Conservation (phyloP, 1,140 invertebrate genomes). For the Cherax destructor region DNA sequence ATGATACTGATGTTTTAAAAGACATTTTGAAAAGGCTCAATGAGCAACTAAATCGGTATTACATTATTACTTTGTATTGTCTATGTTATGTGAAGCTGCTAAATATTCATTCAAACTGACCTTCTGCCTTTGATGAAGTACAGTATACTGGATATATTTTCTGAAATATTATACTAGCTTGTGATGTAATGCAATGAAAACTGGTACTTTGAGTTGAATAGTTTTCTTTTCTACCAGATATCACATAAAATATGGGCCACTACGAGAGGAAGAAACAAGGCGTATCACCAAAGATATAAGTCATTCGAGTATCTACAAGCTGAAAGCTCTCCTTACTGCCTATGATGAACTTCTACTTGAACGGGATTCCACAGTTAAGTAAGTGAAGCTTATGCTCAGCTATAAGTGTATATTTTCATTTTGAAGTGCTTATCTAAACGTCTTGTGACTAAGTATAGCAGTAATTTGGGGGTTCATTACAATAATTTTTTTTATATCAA, state of each 20-base stretch:
- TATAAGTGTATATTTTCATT: background rate
- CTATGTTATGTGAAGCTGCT: background rate
- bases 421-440: too few relatives aligned
- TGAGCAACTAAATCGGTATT: slow-evolving; percentile 52
- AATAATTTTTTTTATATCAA: background rate
- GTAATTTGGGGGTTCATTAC: background rate
- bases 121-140: too few relatives aligned
- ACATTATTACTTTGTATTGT: background rate
- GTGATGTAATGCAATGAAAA: background rate
- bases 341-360: slow-evolving; percentile 53
- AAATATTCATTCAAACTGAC: background rate
- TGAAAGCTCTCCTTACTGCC: slow-evolving; percentile 24
- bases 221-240: slow-evolving; percentile 14
- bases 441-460: background rate
- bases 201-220: too few relatives aligned
- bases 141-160: background rate
- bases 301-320: slow-evolving; percentile 36
- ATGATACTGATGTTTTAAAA: slow-evolving; percentile 50
- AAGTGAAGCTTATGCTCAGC: background rate
- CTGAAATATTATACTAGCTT: background rate
- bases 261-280: slow-evolving; percentile 9
- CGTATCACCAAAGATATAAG: slow-evolving; percentile 28
- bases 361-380: slow-evolving; percentile 38
- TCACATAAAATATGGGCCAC: slow-evolving; percentile 41
- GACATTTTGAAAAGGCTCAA: slow-evolving; percentile 54